A percentile compares a stretch with the other conserved stretches of the same genome.
Evolutionary conservation across 2,888 invertebrate species (phyloP).

Genomic region (Lottia gigantea): DNA sequence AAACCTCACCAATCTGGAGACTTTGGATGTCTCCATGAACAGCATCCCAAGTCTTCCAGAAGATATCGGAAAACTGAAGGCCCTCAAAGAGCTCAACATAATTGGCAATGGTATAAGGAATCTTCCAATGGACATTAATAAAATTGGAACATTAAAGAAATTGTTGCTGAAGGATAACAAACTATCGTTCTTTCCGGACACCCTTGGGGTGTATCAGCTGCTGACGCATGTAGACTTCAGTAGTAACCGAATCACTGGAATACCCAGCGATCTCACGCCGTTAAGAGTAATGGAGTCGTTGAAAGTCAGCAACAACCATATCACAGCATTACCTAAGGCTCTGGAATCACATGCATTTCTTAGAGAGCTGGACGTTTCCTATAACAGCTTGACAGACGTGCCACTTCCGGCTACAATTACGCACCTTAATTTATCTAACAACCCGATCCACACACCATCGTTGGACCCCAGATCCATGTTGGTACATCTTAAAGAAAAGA

Average conservation of each 20-base stretch:
- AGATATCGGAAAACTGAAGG: conserved; percentile 52
- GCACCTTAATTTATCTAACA: conserved; percentile 50
- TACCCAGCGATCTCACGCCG: conserved; percentile 51
- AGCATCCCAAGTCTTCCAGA: conserved; percentile 47
- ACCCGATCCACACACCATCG: conserved; percentile 52
- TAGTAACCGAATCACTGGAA: conserved; percentile 45
- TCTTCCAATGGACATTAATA: conserved; percentile 43
- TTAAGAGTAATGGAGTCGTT: conserved; percentile 46
- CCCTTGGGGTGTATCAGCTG: conserved; percentile 58
- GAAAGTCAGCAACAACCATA: conserved; percentile 45
- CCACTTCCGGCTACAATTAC: conserved; percentile 49
- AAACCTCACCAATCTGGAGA: conserved; percentile 45
- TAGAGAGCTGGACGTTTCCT: conserved; percentile 50
- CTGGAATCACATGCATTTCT: conserved; percentile 55
- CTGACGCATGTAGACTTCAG: conserved; percentile 48
- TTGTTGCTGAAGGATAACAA: conserved; percentile 52
- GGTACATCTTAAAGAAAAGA: conserved; percentile 46
- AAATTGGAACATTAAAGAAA: conserved; percentile 49
- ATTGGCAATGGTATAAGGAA: conserved; percentile 56
- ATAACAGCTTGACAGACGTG: conserved; percentile 55
- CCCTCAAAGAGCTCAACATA: conserved; percentile 50
- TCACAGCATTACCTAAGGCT: conserved; percentile 54
- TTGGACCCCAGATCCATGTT: conserved; percentile 48
- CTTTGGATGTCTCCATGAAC: conserved; percentile 52
- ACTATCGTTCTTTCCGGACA: conserved; percentile 54